Base-by-base conservation (phyloP, 2,888 invertebrate genomes). In the Caradrina clavipalpis region DNA sequence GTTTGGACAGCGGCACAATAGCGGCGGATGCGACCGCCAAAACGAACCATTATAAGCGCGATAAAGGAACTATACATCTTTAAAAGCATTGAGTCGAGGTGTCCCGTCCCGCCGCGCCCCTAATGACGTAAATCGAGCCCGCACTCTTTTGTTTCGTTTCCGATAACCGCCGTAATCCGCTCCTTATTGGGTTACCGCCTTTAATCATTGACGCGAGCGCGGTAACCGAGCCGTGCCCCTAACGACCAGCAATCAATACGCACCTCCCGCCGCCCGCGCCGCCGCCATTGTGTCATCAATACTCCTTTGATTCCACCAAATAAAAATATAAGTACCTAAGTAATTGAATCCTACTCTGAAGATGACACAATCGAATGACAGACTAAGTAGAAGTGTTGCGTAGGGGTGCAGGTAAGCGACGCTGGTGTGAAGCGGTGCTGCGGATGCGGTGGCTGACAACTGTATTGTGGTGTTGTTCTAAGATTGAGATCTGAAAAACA, bases 71-170 rank as follows among this genome's bases (percentile, higher is more conserved):
- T 84, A 78, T 85, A 82, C 85, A 80, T 82, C 83, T 87, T 86
- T 84, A 86, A 87, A 87, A 86, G 83, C 87, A 88, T 88, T 87
- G 86, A 88, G 88, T 87, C 84, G 87, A 88, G 88, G 88, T 87
- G 89, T 86, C 82, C 74, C 68, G 72, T 71, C 75, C 70, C 67
- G 58, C 56, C 81, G 80, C 71, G 74, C 85, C 87, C 87, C 90
- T 95, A 95, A 95, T 94, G 95, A 94, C 89, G 94, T 93, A 94
- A 95, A 88, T 86, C 88, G 93, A 94, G 88, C 88, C 85, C 86
- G 88, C 88, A 91, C 89, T 93, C 93, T 92, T 93, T 93, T 92
- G 92, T 94, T 92, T 92, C 87, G 91, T 89, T 90, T 90, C 89
- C 89, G 88, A 89, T 88, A 82, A 87, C 84, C 87, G 84, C 84